Conservation (phyloP, 2,113 vertebrate genomes). For the Herpetotheres cachinnans region DNA sequence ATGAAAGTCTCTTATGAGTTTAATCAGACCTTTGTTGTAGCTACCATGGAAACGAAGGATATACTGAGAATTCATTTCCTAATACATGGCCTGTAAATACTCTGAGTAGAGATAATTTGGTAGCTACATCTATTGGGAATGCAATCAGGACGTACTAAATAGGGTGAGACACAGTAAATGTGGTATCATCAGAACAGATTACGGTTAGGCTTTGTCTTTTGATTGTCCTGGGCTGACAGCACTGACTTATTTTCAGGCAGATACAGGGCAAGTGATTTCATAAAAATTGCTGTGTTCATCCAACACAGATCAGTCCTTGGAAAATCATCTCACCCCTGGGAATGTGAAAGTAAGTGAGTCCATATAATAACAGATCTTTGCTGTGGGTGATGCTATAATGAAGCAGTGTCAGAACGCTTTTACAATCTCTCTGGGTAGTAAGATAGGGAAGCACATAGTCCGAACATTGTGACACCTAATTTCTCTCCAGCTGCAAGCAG, state of each 20-base stretch:
- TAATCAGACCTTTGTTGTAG: slow-evolving; percentile 24
- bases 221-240: slow-evolving; percentile 9
- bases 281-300: neutral
- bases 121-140: slow-evolving; percentile 42
- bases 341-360: neutral
- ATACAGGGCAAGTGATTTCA: neutral
- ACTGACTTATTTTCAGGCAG: neutral
- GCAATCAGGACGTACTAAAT: slow-evolving; percentile 28
- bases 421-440: neutral
- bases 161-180: slow-evolving; percentile 8
- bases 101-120: slow-evolving; percentile 46
- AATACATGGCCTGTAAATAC: slow-evolving; percentile 32
- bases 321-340: slow-evolving; percentile 3
- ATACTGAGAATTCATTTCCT: slow-evolving; percentile 42
- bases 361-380: neutral
- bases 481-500: slow-evolving; percentile 16
- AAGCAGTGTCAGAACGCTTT: neutral
- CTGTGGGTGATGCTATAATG: neutral
- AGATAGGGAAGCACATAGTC: neutral
- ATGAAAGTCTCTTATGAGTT: slow-evolving; percentile 21
- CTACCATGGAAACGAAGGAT: slow-evolving; percentile 52
- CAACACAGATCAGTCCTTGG: neutral
- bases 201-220: slow-evolving; percentile 6
- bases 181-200: slow-evolving; percentile 20
- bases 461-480: neutral